Conservation (phyloP, 35 echinoderm and acorn worm genomes). For the Eucidaris tribuloides region DNA sequence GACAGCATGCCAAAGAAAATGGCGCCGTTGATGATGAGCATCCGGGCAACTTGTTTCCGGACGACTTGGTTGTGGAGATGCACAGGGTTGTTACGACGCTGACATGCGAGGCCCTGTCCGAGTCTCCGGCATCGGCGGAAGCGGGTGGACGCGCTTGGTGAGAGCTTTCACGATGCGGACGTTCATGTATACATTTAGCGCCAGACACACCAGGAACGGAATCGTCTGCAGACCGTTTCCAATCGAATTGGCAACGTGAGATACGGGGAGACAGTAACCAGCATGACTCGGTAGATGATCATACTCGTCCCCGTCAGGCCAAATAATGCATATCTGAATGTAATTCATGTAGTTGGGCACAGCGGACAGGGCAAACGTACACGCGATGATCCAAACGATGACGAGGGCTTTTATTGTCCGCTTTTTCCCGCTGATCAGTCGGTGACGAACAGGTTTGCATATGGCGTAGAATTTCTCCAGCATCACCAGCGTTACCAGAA, state of each 20-base stretch:
- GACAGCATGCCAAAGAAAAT: constrained; percentile 41
- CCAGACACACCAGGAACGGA: constrained; percentile 21
- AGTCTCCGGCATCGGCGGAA: too few species aligned
- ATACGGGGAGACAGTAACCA: constrained; percentile 13
- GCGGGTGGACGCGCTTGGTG: constrained; percentile 5
- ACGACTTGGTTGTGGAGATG: constrained; percentile 7
- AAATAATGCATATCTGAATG: constrained; percentile 9
- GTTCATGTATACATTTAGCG: constrained; percentile 29
- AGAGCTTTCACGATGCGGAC: neutral
- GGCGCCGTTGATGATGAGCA: constrained; percentile 67
- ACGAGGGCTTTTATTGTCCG: constrained; percentile 26
- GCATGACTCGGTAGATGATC: constrained; percentile 8
- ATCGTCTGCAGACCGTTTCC: neutral
- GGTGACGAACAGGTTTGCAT: constrained; percentile 51
- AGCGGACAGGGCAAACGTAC: neutral
- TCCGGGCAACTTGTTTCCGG: constrained; percentile 57
- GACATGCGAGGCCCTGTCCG: neutral
- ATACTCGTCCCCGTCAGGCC: constrained; percentile 29
- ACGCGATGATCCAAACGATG: constrained; percentile 1
- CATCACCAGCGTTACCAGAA: constrained; percentile 39
- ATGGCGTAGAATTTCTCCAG: constrained; percentile 42
- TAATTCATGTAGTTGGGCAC: constrained; percentile 26
- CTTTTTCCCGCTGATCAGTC: constrained; percentile 24
- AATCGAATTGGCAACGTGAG: neutral
- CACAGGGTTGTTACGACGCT: neutral